Evolutionary conservation across 2,888 invertebrate genomes (phyloP), one percentile per base, ranked within the genome.

Genomic region (Nomada fabriciana): DNA sequence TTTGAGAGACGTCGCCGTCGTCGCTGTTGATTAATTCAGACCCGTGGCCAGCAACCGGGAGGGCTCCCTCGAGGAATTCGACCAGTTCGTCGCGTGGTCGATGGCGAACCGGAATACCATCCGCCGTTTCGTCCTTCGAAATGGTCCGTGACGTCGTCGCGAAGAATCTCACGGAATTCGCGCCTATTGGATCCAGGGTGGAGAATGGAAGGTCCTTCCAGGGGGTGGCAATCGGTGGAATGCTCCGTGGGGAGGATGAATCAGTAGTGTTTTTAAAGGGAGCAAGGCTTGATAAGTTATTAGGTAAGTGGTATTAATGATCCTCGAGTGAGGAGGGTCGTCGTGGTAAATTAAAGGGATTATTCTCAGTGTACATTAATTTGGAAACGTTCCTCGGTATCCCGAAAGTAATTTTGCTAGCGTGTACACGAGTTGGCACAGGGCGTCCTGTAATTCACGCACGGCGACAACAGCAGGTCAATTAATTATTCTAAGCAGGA

Each of bases 11-110:
- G 81, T 23, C 64, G 79, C 3, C 47, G 15, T 47, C 47, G 15
- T 81, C 82, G 76, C 78, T 69, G 50, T 81, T 89, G 90, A 90
- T 89, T 90, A 89, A 89, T 90, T 89, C 87, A 81, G 70, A 60
- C 53, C 59, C 81, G 68, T 73, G 72, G 50, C 50, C 64, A 50
- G n/a, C 23, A 36, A 36, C 36, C 36, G 0, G 36, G 36, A 7
- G 36, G 20, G 4, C 43, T 18, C 5, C 25, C 76, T 78, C 61
- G 36, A 82, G 82, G 81, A 85, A 88, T 82, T 80, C 68, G 67
- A 23, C 36, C 61, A 59, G 61, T 75, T 36, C 23, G 29, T 55
- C 23, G 18, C 63, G 47, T 76, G 65, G 11, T 74, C 68, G 68
- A 77, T 72, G 71, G 65, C 71, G 68, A 84, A 83, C 61, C 52